Evolutionary conservation across 2,113 vertebrate genomes (phyloP).

Genomic region (Scomber colias): DNA sequence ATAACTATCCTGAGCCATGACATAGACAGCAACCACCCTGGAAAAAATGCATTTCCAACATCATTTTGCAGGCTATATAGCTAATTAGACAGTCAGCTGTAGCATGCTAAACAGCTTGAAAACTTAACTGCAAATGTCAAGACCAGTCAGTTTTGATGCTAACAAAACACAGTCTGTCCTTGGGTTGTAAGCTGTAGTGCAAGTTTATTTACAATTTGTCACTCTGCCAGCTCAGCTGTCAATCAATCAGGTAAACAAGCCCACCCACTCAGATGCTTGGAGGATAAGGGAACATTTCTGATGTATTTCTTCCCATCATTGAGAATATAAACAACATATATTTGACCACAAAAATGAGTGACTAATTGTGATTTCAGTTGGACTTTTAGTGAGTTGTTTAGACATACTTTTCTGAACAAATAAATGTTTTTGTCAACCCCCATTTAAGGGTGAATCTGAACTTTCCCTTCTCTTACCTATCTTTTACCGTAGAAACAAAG

Average conservation of each 20-base stretch:
- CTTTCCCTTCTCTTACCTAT: slow-evolving; percentile 35
- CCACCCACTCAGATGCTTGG: slow-evolving; percentile 4
- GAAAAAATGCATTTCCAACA: background rate
- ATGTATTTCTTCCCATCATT: background rate
- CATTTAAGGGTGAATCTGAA: slow-evolving; percentile 29
- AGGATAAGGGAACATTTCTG: slow-evolving; percentile 1
- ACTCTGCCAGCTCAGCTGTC: slow-evolving; percentile 30
- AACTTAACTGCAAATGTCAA: slow-evolving; percentile 5
- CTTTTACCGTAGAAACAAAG: slow-evolving; percentile 61
- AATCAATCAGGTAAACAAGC: slow-evolving; percentile 38
- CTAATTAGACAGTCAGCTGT: background rate
- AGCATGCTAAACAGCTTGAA: background rate
- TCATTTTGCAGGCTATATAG: background rate
- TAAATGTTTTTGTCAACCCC: background rate
- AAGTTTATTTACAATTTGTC: slow-evolving; percentile 29
- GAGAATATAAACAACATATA: background rate
- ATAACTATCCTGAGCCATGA: too few species aligned
- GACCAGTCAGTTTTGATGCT: slow-evolving; percentile 3
- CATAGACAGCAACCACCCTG: background rate
- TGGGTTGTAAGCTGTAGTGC: slow-evolving; percentile 25
- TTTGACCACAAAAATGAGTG: background rate
- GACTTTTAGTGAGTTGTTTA: background rate
- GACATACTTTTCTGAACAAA: slow-evolving; percentile 4
- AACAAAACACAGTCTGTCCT: slow-evolving; percentile 9
- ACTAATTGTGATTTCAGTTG: background rate